A percentile compares a stretch with the other conserved stretches of the same genome.
These are phyloP conservation scores for Schizothorax lantsangensis DNA, from an alignment of 2,797 vertebrate genomes.

Conservation along the genomic window DNA sequence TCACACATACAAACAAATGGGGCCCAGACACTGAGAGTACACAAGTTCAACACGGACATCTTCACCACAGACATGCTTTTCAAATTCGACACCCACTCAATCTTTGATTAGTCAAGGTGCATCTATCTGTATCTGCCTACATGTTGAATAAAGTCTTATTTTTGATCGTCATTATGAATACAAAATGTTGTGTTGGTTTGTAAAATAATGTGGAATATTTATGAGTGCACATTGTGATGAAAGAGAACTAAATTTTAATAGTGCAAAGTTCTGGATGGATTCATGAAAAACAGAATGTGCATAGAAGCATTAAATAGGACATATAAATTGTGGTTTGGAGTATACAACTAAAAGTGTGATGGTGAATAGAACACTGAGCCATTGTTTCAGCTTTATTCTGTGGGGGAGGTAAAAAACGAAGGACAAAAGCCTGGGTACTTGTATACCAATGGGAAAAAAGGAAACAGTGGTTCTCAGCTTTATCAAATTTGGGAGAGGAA, in stretches of 20 bases:
- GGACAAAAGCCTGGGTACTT: neutral
- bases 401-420: conserved; percentile 18
- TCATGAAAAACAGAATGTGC: conserved; percentile 45
- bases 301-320: conserved; percentile 18
- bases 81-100: conserved; percentile 5
- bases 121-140: conserved; percentile 18
- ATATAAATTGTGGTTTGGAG: conserved; percentile 11
- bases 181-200: neutral
- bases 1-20: conserved; percentile 43
- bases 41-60: conserved; percentile 33
- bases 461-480: conserved; percentile 24
- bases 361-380: conserved; percentile 28
- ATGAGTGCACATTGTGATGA: neutral
- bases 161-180: neutral
- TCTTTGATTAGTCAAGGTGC: conserved; percentile 12
- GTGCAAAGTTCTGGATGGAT: conserved; percentile 56
- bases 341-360: conserved; percentile 14
- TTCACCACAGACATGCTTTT: conserved; percentile 10
- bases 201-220: neutral
- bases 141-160: neutral
- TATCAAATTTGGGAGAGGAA: conserved; percentile 22
- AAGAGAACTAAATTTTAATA: conserved; percentile 13
- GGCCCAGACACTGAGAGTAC: conserved; percentile 31
- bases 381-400: conserved; percentile 33
- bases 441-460: conserved; percentile 23